A percentile compares a stretch with the other conserved stretches of the same genome.
Conservation (phyloP, 1,140 invertebrate genomes). For the Platorchestia sp. region DNA sequence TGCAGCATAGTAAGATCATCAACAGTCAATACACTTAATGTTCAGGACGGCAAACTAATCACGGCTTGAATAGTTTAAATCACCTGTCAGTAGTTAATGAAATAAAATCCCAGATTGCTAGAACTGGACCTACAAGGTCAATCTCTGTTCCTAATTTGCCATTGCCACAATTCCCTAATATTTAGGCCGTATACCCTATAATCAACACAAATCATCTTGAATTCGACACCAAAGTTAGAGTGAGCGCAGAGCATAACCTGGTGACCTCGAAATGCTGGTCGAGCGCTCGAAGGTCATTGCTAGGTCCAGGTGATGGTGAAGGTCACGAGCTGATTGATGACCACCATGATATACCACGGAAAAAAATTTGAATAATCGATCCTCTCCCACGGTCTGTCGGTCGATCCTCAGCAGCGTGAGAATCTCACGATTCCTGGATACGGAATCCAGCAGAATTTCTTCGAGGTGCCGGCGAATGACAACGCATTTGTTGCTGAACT, state of each 20-base stretch:
- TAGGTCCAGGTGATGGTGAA: neutral
- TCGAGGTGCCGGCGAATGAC: too few relatives aligned
- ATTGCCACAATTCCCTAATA: neutral
- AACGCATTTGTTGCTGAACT: neutral
- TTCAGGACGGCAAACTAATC: too few relatives aligned
- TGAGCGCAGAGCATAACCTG: neutral
- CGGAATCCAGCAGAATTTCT: neutral
- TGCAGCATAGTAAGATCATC: too few relatives aligned
- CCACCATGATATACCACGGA: neutral
- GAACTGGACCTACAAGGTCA: neutral
- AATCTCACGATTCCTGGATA: too few relatives aligned
- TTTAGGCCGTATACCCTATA: too few relatives aligned
- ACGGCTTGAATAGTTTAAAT: neutral
- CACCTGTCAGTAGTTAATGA: neutral
- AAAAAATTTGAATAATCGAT: neutral
- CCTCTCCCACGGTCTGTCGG: neutral
- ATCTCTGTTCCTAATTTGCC: neutral
- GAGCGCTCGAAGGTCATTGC: neutral
- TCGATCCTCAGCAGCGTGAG: too few relatives aligned
- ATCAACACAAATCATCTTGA: neutral
- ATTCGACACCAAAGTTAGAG: neutral
- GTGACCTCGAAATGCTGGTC: neutral
- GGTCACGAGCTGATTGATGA: neutral
- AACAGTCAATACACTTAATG: too few relatives aligned
- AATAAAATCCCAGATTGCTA: neutral